Percentiles rank a stretch among this genome's conserved stretches.
Conservation (phyloP, 2,797 vertebrate species). For the Squalus acanthias region DNA sequence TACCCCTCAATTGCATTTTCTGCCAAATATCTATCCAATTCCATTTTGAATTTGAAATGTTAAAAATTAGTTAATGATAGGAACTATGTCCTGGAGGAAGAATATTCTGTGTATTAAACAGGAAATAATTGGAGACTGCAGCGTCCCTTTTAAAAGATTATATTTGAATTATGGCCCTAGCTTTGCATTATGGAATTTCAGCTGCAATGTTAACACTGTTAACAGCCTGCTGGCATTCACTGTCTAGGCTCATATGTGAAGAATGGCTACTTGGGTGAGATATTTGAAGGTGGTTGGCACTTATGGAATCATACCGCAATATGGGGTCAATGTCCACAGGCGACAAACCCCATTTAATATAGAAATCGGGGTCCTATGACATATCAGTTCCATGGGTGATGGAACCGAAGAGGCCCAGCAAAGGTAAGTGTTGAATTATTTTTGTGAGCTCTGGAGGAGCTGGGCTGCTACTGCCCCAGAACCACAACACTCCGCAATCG, state of each 20-base stretch:
- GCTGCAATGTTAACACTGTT: too few species aligned
- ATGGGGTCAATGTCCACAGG: background rate
- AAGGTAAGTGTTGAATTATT: too few species aligned
- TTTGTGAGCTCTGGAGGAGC: too few species aligned
- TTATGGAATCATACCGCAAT: background rate
- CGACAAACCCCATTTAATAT: background rate
- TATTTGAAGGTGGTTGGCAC: background rate
- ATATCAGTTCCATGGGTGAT: too few species aligned
- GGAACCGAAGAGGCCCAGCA: too few species aligned
- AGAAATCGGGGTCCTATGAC: background rate
- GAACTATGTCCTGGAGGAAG: background rate
- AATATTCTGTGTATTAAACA: background rate
- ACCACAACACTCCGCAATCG: too few species aligned
- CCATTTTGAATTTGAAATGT: background rate
- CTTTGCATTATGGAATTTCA: background rate
- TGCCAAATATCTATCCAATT: background rate
- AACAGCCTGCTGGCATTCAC: too few species aligned
- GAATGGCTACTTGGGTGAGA: background rate
- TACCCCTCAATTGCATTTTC: background rate
- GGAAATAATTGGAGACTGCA: background rate
- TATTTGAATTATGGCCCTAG: background rate
- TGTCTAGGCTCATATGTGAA: too few species aligned
- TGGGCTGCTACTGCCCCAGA: too few species aligned
- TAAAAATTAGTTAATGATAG: background rate
- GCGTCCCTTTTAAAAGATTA: background rate